A percentile compares a stretch with the other conserved stretches of the same genome.
Conservation (phyloP, 1,140 invertebrate species). For the Drosophila asahinai region DNA sequence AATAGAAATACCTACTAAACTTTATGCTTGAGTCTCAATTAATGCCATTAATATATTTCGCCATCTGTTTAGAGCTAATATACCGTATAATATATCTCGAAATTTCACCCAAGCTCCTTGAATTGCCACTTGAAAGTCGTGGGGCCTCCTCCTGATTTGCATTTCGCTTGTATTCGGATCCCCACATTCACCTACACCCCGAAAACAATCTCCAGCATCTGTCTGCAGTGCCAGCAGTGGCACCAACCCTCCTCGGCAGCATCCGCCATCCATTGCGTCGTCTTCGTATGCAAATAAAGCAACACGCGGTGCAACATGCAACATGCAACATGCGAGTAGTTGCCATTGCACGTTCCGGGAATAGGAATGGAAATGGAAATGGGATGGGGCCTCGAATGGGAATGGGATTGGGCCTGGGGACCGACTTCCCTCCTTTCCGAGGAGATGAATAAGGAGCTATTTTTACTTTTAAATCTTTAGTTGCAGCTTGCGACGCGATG, state of each 20-base stretch:
- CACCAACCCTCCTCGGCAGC: conserved; percentile 9
- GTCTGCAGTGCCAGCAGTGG: conserved; percentile 19
- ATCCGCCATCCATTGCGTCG: conserved; percentile 25
- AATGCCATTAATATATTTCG: not conserved
- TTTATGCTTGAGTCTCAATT: not conserved
- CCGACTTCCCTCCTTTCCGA: conserved; percentile 32
- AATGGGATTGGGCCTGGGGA: conserved; percentile 12
- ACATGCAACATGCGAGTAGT: conserved; percentile 55
- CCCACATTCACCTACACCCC: conserved; percentile 43
- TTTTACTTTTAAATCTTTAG: conserved; percentile 82
- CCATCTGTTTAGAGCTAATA: conserved; percentile 10
- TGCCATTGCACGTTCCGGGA: conserved; percentile 63
- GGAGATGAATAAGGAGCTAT: conserved; percentile 84
- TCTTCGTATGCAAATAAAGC: conserved; percentile 75
- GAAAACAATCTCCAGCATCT: conserved; percentile 38
- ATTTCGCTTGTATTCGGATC: conserved; percentile 21
- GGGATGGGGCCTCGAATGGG: conserved; percentile 15
- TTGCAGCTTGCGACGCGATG: conserved; percentile 60
- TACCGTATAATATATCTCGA: not conserved
- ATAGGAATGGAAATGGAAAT: conserved; percentile 50
- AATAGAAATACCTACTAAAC: not conserved
- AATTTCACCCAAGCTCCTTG: conserved; percentile 12
- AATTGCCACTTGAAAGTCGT: conserved; percentile 5
- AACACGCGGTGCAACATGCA: conserved; percentile 78
- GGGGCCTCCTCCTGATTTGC: conserved; percentile 28